A percentile compares a stretch with the other conserved stretches of the same genome.
phyloP scores from a whole-genome alignment of 2,113 vertebrate genomes.

The Laticauda colubrina region DNA sequence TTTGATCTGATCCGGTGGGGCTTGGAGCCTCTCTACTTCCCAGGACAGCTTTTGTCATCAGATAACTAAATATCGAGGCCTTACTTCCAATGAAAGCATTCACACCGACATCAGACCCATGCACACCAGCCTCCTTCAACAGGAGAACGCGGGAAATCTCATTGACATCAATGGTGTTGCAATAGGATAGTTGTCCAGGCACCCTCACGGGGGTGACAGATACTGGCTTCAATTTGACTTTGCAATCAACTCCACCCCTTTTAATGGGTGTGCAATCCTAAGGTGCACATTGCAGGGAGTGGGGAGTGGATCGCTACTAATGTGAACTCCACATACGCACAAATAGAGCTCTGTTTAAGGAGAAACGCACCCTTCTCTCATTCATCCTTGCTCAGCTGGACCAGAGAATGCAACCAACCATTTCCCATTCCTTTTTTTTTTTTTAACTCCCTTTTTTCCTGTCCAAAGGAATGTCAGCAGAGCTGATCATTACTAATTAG shows the following conservation, averaged over 20 bases:
- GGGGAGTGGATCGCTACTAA: neutral
- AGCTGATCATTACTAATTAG: slow-evolving; percentile 1
- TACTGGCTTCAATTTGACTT: neutral
- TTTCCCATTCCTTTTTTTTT: neutral
- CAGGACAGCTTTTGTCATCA: neutral
- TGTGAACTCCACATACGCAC: neutral
- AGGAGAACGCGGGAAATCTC: neutral
- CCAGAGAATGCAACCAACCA: neutral
- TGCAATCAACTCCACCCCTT: neutral
- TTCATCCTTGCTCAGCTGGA: neutral
- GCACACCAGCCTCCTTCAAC: neutral
- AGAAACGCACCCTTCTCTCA: neutral
- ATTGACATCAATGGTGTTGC: neutral
- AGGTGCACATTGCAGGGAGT: neutral
- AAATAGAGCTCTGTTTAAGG: neutral
- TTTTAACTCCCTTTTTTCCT: neutral
- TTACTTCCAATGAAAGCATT: neutral
- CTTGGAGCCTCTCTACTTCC: neutral
- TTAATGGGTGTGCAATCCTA: neutral
- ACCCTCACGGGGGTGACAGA: neutral
- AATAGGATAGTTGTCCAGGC: neutral
- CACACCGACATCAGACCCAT: neutral
- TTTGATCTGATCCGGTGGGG: neutral
- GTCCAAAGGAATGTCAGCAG: neutral
- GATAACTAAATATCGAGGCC: neutral